phyloP scores from a whole-genome alignment of 2,888 invertebrate genomes.

The Hedychridium roseum region DNA sequence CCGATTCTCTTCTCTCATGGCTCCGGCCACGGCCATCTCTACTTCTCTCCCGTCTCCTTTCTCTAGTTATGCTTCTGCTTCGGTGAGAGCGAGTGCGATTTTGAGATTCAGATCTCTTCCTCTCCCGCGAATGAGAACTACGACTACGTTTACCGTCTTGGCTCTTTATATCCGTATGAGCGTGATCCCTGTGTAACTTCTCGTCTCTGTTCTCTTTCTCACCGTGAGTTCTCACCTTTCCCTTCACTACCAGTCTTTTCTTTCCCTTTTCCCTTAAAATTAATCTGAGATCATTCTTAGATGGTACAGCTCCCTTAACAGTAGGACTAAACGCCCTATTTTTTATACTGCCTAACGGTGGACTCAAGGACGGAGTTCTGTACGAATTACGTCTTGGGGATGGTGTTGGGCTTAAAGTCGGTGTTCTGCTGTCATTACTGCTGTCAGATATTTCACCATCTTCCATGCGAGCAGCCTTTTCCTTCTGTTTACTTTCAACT shows the following conservation, averaged over 20 bases:
- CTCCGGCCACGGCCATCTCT: conserved; percentile 42
- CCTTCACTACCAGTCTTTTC: conserved; percentile 39
- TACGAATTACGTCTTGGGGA: conserved; percentile 21
- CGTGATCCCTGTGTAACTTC: conserved; percentile 29
- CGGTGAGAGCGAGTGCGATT: conserved; percentile 30
- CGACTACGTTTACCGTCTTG: conserved; percentile 39
- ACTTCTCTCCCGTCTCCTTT: conserved; percentile 41
- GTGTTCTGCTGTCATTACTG: conserved; percentile 49
- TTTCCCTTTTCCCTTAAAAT: conserved; percentile 55
- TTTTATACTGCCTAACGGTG: conserved; percentile 32
- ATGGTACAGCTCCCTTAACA: conserved; percentile 20
- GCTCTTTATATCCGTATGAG: conserved; percentile 30
- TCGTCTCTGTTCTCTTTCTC: conserved; percentile 34
- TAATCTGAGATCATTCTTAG: conserved; percentile 52
- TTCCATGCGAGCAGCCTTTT: conserved; percentile 70
- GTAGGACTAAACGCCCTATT: conserved; percentile 37
- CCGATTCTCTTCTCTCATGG: conserved; percentile 35
- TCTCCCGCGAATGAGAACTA: conserved; percentile 43
- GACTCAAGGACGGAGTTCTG: conserved; percentile 30
- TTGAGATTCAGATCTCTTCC: conserved; percentile 37
- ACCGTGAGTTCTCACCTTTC: conserved; percentile 18
- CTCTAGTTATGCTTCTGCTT: conserved; percentile 45
- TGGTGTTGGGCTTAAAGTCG: conserved; percentile 56
- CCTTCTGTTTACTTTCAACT: conserved; percentile 71
- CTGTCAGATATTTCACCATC: conserved; percentile 70